Conservation (phyloP, 2,797 vertebrate species). For the Selene dorsalis region DNA sequence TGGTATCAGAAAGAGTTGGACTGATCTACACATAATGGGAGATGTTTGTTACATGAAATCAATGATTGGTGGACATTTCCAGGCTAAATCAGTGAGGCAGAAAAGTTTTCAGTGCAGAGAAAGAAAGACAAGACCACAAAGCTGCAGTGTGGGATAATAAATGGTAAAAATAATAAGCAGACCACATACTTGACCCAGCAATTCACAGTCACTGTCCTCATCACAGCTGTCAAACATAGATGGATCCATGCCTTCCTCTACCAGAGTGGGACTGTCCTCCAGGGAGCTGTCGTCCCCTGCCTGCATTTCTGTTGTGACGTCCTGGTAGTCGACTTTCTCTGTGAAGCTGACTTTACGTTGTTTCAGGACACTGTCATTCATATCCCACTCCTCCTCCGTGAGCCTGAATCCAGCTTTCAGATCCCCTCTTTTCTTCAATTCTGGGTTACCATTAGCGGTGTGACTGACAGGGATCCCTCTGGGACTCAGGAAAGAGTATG, state of each 20-base stretch:
- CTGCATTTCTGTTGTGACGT: conserved; percentile 56
- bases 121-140: conserved; percentile 1
- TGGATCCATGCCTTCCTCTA: conserved; percentile 90
- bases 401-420: conserved; percentile 92
- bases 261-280: conserved; percentile 93
- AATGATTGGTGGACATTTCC: not conserved
- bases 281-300: conserved; percentile 80
- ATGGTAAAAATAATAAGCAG: not conserved
- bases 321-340: conserved; percentile 85
- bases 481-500: conserved; percentile 70
- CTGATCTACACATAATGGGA: not conserved
- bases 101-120: not conserved
- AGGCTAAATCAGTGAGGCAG: not conserved
- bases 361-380: conserved; percentile 86
- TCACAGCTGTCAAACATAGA: conserved; percentile 89
- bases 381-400: conserved; percentile 89
- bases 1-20: not conserved
- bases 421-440: conserved; percentile 84
- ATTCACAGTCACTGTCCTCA: conserved; percentile 87
- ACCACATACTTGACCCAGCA: conserved; percentile 61
- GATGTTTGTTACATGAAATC: not conserved
- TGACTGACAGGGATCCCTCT: conserved; percentile 61
- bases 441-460: conserved; percentile 54
- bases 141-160: not conserved
- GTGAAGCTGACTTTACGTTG: conserved; percentile 92